Conservation (phyloP, 2,113 vertebrate species). For the Oxygymnocypris stewartii region DNA sequence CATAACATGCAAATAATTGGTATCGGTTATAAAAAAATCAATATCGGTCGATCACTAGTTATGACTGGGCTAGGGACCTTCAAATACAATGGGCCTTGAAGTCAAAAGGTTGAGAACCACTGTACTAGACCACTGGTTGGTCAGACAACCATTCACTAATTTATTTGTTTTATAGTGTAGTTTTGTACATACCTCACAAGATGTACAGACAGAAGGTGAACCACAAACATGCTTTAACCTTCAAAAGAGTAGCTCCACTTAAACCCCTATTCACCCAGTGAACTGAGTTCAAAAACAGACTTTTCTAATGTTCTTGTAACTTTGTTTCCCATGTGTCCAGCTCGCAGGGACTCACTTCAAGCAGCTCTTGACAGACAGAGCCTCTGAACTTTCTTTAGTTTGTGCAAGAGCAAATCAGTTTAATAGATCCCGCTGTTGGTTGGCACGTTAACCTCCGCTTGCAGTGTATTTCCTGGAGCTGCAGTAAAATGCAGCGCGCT, state of each 20-base stretch:
- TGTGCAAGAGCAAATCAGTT: not conserved
- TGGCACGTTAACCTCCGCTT: not conserved
- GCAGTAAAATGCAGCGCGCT: not conserved
- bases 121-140: not conserved
- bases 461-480: not conserved
- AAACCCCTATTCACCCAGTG: not conserved
- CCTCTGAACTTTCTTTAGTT: conserved; percentile 6
- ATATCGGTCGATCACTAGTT: too few relatives aligned
- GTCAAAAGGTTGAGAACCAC: not conserved
- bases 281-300: not conserved
- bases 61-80: not conserved
- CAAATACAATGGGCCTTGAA: not conserved
- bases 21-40: too few relatives aligned
- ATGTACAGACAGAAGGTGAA: not conserved
- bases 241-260: not conserved
- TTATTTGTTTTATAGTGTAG: too few relatives aligned
- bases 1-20: too few relatives aligned
- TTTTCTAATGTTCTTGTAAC: not conserved
- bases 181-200: not conserved
- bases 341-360: not conserved
- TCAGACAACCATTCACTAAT: not conserved
- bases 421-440: conserved; percentile 8
- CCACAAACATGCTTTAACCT: not conserved
- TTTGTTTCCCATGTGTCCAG: not conserved
- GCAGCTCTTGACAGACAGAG: not conserved